Evolutionary conservation across 2,888 invertebrate species (phyloP).

Genomic region (Dexiosoma caninum): DNA sequence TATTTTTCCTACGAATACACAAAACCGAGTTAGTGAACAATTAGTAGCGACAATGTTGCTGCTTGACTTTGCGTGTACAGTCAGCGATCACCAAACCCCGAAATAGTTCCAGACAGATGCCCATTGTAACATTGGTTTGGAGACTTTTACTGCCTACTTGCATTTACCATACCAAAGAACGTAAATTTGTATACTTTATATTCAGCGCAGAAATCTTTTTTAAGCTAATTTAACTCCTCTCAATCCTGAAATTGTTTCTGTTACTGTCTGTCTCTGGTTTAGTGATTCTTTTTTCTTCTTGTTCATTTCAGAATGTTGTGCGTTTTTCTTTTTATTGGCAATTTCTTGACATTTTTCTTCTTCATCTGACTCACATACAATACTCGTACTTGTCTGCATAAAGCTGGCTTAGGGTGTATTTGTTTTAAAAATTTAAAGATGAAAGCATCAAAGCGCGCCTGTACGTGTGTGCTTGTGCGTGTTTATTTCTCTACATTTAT

Average conservation of each 20-base stretch:
- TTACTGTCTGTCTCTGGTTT: not conserved
- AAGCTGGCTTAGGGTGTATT: not conserved
- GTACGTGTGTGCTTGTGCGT: not conserved
- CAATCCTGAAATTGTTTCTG: not conserved
- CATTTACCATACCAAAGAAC: too few relatives aligned
- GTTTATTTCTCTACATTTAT: conserved; percentile 11
- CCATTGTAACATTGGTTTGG: too few relatives aligned
- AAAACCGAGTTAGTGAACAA: too few relatives aligned
- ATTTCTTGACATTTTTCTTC: not conserved
- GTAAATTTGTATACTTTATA: too few relatives aligned
- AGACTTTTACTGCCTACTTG: too few relatives aligned
- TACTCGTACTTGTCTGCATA: not conserved
- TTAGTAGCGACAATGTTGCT: too few relatives aligned
- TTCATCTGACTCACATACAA: not conserved
- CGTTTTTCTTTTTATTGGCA: not conserved
- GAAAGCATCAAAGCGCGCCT: not conserved
- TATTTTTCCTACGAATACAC: too few relatives aligned
- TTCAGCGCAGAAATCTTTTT: too few relatives aligned
- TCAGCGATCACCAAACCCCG: too few relatives aligned
- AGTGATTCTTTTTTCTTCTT: not conserved
- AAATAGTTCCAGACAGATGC: too few relatives aligned
- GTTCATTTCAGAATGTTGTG: not conserved
- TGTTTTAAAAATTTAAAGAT: not conserved
- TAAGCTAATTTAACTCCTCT: not conserved
- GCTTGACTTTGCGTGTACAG: too few relatives aligned